A percentile compares a stretch with the other conserved stretches of the same genome.
Conservation (phyloP, 2,888 invertebrate species). For the Leucophenga maculata region DNA sequence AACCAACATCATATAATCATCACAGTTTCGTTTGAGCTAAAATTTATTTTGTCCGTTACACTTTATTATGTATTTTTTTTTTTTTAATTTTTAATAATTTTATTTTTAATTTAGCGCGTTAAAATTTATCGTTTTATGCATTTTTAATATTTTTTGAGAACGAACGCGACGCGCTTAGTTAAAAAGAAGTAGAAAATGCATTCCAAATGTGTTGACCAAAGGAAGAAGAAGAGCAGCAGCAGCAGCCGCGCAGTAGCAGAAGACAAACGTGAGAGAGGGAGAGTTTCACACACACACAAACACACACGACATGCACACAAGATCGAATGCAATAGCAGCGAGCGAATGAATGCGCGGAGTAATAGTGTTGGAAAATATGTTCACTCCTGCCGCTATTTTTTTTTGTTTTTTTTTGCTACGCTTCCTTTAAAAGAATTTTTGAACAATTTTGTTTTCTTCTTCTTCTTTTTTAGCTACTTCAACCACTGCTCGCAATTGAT, state of each 20-base stretch:
- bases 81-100: background rate
- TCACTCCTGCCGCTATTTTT: background rate
- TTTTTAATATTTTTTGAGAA: background rate
- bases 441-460: background rate
- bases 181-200: conserved; percentile 3
- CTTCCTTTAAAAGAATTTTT: background rate
- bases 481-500: conserved; percentile 6
- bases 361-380: conserved; percentile 4
- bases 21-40: background rate
- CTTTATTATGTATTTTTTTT: background rate
- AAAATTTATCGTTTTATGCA: background rate
- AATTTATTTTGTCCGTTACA: background rate
- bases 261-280: background rate
- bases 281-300: background rate
- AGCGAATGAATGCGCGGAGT: background rate
- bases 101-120: conserved; percentile 1
- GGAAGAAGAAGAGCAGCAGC: background rate
- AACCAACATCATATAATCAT: conserved; percentile 14
- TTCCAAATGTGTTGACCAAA: conserved; percentile 1
- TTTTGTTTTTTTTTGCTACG: background rate
- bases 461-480: background rate
- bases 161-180: background rate
- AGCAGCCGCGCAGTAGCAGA: background rate
- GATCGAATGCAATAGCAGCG: background rate
- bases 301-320: background rate